Conservation (phyloP, 2,888 invertebrate genomes). For the Pasiphila rectangulata region DNA sequence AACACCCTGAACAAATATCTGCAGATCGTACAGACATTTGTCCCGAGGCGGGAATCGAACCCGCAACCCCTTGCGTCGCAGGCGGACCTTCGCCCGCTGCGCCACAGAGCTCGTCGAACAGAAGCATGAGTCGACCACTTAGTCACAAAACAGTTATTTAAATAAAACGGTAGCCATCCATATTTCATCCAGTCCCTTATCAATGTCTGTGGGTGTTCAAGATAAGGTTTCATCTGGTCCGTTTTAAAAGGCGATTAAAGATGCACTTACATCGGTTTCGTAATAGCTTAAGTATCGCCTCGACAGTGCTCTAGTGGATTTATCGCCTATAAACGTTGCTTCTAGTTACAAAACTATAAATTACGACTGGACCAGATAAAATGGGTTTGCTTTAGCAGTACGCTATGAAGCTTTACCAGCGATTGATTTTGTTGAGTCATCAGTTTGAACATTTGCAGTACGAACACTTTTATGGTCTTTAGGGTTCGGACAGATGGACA, state of each 20-base stretch:
- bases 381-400: slow-evolving; percentile 8
- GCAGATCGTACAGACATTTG: no score
- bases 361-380: slow-evolving; percentile 26
- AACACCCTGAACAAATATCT: no score
- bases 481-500: no score
- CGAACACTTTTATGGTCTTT: no score
- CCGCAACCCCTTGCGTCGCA: no score
- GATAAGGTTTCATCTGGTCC: slow-evolving; percentile 1
- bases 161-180: neutral
- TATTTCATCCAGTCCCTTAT: neutral
- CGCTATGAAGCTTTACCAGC: neutral
- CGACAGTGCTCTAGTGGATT: slow-evolving; percentile 34
- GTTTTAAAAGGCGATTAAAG: slow-evolving; percentile 26
- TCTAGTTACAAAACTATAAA: slow-evolving; percentile 32
- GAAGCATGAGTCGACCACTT: neutral
- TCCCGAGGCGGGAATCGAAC: no score
- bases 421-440: neutral
- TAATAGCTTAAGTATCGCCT: slow-evolving; percentile 26
- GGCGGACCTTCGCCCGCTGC: no score
- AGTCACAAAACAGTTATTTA: neutral
- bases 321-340: slow-evolving; percentile 39
- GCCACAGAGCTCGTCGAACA: no score
- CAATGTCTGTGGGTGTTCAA: slow-evolving; percentile 1
- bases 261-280: slow-evolving; percentile 28
- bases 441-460: neutral